These are phyloP conservation scores for Coranthus polyacanthus DNA, from an alignment of 2,797 vertebrate species.

Conservation along the genomic window DNA sequence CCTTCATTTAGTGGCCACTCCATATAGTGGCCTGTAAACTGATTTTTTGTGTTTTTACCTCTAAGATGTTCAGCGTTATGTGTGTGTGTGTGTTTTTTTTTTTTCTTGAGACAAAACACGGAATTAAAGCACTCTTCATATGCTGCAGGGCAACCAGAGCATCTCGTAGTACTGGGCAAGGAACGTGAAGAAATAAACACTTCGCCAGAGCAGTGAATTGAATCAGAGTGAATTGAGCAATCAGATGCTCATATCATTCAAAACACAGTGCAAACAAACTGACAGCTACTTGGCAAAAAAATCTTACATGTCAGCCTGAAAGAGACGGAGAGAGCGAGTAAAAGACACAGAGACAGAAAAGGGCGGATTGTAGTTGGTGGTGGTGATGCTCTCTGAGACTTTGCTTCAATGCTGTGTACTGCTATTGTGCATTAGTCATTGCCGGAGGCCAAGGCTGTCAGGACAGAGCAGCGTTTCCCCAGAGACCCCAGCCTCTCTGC, in stretches of 20 bases:
- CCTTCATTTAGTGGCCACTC: neutral
- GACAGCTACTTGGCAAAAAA: conserved; percentile 68
- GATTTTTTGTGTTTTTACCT: neutral
- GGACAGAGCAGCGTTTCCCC: conserved; percentile 85
- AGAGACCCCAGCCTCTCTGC: conserved; percentile 77
- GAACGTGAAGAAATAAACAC: conserved; percentile 25
- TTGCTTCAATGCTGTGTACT: conserved; percentile 63
- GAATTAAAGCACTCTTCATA: conserved; percentile 36
- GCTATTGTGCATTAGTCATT: conserved; percentile 77
- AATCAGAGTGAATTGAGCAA: conserved; percentile 58
- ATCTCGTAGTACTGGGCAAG: conserved; percentile 4
- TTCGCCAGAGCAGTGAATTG: conserved; percentile 29
- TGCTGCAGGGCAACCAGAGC: conserved; percentile 5
- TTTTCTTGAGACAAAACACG: conserved; percentile 38
- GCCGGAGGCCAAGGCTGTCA: conserved; percentile 83
- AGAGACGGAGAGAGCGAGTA: conserved; percentile 25
- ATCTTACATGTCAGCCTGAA: conserved; percentile 20
- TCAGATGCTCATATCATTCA: conserved; percentile 64
- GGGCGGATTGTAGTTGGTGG: conserved; percentile 61
- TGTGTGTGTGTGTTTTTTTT: no score
- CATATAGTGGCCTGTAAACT: no score
- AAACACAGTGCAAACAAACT: conserved; percentile 59
- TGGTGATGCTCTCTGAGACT: conserved; percentile 69
- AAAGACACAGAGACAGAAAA: conserved; percentile 37
- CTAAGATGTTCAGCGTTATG: conserved; percentile 14